Percentiles rank a stretch among this genome's conserved stretches.
Evolutionary conservation across 1,140 invertebrate genomes (phyloP).

Genomic region (Limonius californicus): DNA sequence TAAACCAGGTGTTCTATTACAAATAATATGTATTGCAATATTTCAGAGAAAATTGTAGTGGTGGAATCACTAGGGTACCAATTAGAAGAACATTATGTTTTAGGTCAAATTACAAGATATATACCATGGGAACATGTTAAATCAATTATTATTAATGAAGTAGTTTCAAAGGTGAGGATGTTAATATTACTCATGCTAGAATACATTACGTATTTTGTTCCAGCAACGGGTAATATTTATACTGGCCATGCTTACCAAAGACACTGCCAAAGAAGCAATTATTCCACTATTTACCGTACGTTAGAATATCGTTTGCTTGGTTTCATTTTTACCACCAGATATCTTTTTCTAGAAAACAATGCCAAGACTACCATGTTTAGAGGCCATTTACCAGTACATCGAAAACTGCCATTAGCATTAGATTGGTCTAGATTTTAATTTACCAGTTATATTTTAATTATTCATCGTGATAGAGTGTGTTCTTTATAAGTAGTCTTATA

Average conservation of each 20-base stretch:
- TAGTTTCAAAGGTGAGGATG: conserved; percentile 53
- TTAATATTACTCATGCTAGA: too few species aligned
- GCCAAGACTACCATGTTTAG: conserved; percentile 32
- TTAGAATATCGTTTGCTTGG: neutral
- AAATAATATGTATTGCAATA: conserved; percentile 20
- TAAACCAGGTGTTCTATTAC: conserved; percentile 16
- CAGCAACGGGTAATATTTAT: conserved; percentile 48
- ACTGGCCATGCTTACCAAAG: conserved; percentile 45
- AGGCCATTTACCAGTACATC: conserved; percentile 27
- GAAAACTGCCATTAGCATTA: conserved; percentile 46
- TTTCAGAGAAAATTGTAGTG: conserved; percentile 51
- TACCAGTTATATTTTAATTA: too few species aligned
- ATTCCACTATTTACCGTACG: conserved; percentile 43
- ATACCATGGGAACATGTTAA: conserved; percentile 52
- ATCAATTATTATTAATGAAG: conserved; percentile 59
- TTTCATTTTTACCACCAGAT: conserved; percentile 4
- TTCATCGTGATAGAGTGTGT: too few species aligned
- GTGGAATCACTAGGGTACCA: conserved; percentile 55
- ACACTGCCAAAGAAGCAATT: conserved; percentile 29
- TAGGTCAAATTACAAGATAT: conserved; percentile 47
- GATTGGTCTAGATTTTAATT: too few species aligned
- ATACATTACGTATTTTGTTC: conserved; percentile 16
- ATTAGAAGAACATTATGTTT: conserved; percentile 46
- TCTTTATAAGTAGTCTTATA: too few species aligned
- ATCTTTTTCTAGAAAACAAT: conserved; percentile 28